Evolutionary conservation across 2,113 vertebrate species (phyloP).

Genomic region (Pluvianellus socialis): DNA sequence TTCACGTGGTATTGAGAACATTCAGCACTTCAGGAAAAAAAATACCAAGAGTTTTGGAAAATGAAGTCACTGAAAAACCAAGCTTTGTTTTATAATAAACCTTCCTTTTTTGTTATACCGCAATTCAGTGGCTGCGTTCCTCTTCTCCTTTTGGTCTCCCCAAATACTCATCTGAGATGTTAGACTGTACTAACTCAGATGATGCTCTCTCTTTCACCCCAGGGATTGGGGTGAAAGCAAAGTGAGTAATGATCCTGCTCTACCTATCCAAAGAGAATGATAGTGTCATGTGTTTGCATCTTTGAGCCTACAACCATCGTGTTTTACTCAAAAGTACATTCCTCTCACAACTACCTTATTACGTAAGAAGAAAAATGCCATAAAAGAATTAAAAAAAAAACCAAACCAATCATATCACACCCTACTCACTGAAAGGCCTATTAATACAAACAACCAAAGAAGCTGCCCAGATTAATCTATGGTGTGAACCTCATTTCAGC

Average conservation of each 20-base stretch:
- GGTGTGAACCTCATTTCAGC: background rate
- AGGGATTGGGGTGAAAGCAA: background rate
- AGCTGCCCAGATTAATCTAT: background rate
- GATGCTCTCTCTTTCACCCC: background rate
- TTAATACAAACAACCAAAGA: background rate
- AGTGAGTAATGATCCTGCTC: background rate
- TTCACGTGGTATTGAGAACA: background rate
- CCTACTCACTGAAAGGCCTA: background rate
- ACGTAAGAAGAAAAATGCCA: background rate
- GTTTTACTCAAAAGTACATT: background rate
- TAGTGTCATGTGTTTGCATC: background rate
- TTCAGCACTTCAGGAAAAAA: background rate
- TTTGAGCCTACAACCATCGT: background rate
- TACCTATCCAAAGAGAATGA: background rate
- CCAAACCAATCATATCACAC: background rate
- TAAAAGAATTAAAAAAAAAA: background rate
- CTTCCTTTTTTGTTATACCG: background rate
- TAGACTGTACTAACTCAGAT: background rate
- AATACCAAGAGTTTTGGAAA: background rate
- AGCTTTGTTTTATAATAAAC: background rate
- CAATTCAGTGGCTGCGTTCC: background rate
- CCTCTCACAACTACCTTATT: too few relatives aligned
- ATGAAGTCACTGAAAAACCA: background rate
- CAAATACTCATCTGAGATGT: background rate
- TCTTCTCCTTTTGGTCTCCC: background rate